Evolutionary conservation across 1,140 invertebrate species (phyloP).

Genomic region (Hylaeus anthracinus): DNA sequence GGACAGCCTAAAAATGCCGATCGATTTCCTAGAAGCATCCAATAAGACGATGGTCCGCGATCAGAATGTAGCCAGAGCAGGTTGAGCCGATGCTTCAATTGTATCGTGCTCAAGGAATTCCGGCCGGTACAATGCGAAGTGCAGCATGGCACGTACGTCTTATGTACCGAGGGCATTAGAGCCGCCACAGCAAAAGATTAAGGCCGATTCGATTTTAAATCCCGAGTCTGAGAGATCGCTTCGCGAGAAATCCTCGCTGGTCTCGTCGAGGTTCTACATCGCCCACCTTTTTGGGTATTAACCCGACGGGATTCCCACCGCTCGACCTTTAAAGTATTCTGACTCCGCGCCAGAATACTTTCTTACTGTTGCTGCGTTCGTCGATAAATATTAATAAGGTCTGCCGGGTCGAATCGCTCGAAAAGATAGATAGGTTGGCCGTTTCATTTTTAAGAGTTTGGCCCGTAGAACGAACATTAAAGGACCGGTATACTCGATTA

Average conservation of each 20-base stretch:
- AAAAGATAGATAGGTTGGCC: not conserved
- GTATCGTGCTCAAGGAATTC: conserved; percentile 35
- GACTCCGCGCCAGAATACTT: conserved; percentile 26
- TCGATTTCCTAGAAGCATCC: conserved; percentile 49
- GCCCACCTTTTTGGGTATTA: conserved; percentile 20
- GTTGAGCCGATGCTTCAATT: conserved; percentile 45
- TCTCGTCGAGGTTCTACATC: not conserved
- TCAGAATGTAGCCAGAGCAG: conserved; percentile 42
- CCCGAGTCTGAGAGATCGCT: not conserved
- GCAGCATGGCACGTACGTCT: conserved; percentile 38
- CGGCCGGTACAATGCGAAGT: conserved; percentile 29
- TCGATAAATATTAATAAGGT: conserved; percentile 36
- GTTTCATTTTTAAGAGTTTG: conserved; percentile 20
- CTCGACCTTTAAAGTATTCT: conserved; percentile 14
- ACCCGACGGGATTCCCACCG: not conserved
- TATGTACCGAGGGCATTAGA: conserved; percentile 44
- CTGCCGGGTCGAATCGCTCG: not conserved
- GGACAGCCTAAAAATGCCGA: conserved; percentile 42
- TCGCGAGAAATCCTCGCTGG: not conserved
- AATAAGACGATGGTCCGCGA: conserved; percentile 59
- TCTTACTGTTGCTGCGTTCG: not conserved
- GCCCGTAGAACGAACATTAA: not conserved
- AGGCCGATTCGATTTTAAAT: conserved; percentile 33
- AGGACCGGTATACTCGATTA: no score
- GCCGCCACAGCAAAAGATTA: conserved; percentile 47